Conservation (phyloP, 2,113 vertebrate species). For the Lycaon pictus region DNA sequence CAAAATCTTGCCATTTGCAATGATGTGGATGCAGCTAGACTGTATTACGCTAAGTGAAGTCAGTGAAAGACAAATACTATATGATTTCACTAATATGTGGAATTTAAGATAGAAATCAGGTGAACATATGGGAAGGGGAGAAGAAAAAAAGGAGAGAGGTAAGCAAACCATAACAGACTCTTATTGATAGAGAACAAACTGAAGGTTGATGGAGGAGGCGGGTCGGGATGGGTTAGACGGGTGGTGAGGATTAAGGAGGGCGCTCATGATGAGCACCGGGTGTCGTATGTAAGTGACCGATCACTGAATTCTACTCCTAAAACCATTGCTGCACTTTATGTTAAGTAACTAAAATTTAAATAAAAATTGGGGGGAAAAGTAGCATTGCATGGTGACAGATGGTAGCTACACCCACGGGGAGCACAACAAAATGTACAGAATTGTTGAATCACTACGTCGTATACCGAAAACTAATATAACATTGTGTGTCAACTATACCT, state of each 20-base stretch:
- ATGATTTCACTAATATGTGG: neutral
- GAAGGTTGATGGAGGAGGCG: neutral
- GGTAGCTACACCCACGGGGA: neutral
- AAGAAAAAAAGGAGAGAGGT: neutral
- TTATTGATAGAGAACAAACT: neutral
- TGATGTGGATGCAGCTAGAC: neutral
- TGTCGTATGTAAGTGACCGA: neutral
- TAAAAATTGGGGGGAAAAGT: neutral
- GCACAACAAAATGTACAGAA: neutral
- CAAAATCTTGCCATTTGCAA: neutral
- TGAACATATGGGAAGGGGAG: neutral
- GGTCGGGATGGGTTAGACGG: neutral
- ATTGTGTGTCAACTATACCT: neutral
- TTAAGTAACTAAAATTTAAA: neutral
- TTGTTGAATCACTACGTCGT: neutral
- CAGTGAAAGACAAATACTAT: neutral
- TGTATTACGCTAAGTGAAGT: neutral
- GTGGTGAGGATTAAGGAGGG: neutral
- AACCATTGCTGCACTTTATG: neutral
- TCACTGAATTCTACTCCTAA: neutral
- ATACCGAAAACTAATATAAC: neutral
- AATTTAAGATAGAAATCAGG: neutral
- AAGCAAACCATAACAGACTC: neutral
- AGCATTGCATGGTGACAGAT: neutral
- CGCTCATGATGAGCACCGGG: neutral